These are phyloP conservation scores for Drosophila suboccidentalis DNA, from an alignment of 2,888 invertebrate species.

Conservation along the genomic window DNA sequence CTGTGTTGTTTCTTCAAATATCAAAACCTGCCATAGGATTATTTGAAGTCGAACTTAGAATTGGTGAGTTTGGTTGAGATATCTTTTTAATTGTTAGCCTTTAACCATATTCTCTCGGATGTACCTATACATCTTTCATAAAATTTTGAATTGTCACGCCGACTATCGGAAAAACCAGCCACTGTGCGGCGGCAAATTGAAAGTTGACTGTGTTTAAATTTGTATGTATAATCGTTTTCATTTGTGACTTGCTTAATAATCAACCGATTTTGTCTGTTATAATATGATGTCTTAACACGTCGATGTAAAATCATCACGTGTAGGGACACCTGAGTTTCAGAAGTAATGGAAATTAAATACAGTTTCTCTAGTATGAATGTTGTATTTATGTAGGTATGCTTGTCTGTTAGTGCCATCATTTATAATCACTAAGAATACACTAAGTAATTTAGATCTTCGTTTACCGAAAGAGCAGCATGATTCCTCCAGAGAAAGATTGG, in stretches of 20 bases:
- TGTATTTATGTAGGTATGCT: slow-evolving; percentile 40
- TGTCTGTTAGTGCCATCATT: slow-evolving; percentile 53
- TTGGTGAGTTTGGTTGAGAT: too few relatives aligned
- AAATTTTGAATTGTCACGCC: not conserved
- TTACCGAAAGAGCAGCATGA: slow-evolving; percentile 97
- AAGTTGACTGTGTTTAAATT: not conserved
- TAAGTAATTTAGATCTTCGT: slow-evolving; percentile 79
- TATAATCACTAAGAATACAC: slow-evolving; percentile 43
- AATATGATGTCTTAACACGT: slow-evolving; percentile 24
- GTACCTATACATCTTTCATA: too few relatives aligned
- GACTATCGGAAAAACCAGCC: not conserved
- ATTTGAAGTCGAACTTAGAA: too few relatives aligned
- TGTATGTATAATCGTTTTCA: not conserved
- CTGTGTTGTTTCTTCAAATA: too few relatives aligned
- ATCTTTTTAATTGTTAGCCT: too few relatives aligned
- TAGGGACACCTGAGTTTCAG: slow-evolving; percentile 19
- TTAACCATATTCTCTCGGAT: too few relatives aligned
- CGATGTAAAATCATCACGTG: slow-evolving; percentile 24
- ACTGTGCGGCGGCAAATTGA: not conserved
- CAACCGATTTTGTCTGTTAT: slow-evolving; percentile 20
- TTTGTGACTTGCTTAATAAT: slow-evolving; percentile 39
- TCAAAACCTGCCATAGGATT: too few relatives aligned
- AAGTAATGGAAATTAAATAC: slow-evolving; percentile 33
- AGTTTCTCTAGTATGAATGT: slow-evolving; percentile 45
- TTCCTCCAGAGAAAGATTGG: slow-evolving; percentile 95